Conservation (phyloP, 2,797 vertebrate genomes). For the Epinephelus awoara region DNA sequence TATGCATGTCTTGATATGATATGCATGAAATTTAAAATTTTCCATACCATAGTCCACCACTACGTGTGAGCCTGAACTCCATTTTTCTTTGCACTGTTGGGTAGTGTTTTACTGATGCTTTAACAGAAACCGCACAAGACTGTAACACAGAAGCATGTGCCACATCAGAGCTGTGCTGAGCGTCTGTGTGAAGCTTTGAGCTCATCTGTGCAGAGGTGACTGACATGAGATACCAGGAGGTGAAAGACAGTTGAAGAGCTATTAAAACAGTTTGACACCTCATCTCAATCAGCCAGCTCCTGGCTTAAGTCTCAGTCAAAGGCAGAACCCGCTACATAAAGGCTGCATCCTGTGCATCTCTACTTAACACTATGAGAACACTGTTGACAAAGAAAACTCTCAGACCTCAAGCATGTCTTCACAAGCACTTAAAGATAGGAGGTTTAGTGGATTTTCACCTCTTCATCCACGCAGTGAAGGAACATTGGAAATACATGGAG, state of each 20-base stretch:
- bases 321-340: background rate
- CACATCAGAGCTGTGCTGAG: background rate
- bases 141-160: background rate
- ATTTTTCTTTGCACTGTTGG: no score
- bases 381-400: background rate
- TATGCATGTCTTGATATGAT: no score
- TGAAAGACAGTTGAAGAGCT: constrained; percentile 33
- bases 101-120: no score
- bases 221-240: constrained; percentile 7
- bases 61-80: no score
- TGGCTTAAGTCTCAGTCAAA: constrained; percentile 4
- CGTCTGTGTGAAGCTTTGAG: background rate
- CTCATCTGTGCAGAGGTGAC: background rate
- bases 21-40: no score
- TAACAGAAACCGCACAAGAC: no score
- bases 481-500: background rate
- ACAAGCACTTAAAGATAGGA: background rate
- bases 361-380: background rate
- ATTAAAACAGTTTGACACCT: constrained; percentile 65
- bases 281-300: background rate
- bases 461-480: background rate
- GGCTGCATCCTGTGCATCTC: background rate
- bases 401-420: background rate
- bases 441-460: background rate
- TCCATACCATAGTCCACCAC: no score